Evolutionary conservation across 2,113 vertebrate genomes (phyloP).

Genomic region (Forbesichthys agassizii): DNA sequence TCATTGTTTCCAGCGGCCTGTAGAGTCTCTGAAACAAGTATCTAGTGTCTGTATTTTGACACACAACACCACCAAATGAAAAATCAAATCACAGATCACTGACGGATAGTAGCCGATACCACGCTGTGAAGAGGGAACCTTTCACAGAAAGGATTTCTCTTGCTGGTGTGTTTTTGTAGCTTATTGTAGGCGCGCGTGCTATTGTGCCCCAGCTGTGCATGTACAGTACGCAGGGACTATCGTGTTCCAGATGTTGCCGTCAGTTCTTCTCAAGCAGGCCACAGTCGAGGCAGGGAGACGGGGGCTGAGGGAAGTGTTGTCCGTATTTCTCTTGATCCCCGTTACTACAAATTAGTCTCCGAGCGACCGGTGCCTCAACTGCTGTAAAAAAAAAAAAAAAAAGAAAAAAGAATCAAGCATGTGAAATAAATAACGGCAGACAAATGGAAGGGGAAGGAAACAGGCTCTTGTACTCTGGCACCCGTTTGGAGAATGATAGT

Average conservation of each 20-base stretch:
- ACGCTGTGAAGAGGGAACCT: conserved; percentile 41
- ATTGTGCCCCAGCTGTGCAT: conserved; percentile 67
- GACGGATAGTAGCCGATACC: conserved; percentile 25
- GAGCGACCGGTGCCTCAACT: conserved; percentile 53
- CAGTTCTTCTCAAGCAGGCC: conserved; percentile 62
- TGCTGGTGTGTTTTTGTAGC: conserved; percentile 56
- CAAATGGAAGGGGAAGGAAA: conserved; percentile 55
- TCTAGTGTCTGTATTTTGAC: no score
- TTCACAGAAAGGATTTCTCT: background rate
- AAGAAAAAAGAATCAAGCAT: conserved; percentile 36
- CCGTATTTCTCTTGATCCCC: conserved; percentile 50
- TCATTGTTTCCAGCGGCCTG: no score
- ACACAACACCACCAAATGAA: no score
- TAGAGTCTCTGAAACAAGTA: no score
- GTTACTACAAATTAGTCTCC: conserved; percentile 38
- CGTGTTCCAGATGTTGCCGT: conserved; percentile 73
- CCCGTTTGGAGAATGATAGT: conserved; percentile 41
- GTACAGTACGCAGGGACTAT: conserved; percentile 60
- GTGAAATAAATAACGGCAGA: conserved; percentile 68
- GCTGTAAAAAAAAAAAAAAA: background rate
- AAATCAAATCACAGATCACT: no score
- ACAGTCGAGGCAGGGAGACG: conserved; percentile 55
- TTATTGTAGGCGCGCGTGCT: conserved; percentile 25
- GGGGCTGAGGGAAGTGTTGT: conserved; percentile 64
- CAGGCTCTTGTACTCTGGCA: conserved; percentile 42